Evolutionary conservation across 2,888 invertebrate species (phyloP).

Genomic region (Diogma glabrata): DNA sequence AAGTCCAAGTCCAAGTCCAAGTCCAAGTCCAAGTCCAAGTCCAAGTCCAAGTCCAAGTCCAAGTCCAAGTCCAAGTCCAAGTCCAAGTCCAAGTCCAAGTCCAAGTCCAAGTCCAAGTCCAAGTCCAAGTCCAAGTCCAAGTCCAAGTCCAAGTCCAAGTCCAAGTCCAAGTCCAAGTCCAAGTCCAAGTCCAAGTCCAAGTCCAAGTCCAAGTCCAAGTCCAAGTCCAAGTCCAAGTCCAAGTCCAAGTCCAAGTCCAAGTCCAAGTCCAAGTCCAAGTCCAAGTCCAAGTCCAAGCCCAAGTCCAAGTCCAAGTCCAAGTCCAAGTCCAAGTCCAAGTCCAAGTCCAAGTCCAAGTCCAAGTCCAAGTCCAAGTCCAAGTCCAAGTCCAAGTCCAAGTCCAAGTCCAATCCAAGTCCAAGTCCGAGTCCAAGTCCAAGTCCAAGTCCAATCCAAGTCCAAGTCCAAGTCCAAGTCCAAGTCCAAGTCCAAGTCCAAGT

Average conservation of each 20-base stretch:
- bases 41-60: too few relatives aligned
- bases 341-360: slow-evolving; percentile 6
- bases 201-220: slow-evolving; percentile 10
- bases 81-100: too few relatives aligned
- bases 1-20: too few relatives aligned
- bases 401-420: slow-evolving; percentile 4
- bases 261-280: slow-evolving; percentile 7
- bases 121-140: slow-evolving; percentile 9
- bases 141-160: slow-evolving; percentile 13
- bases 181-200: slow-evolving; percentile 9
- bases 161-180: slow-evolving; percentile 5
- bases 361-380: slow-evolving; percentile 9
- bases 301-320: slow-evolving; percentile 13
- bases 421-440: slow-evolving; percentile 4
- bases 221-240: slow-evolving; percentile 10
- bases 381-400: slow-evolving; percentile 11
- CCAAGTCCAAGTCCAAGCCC: slow-evolving; percentile 7
- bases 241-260: slow-evolving; percentile 10
- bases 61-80: too few relatives aligned
- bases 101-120: slow-evolving; percentile 4
- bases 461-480: slow-evolving; percentile 8
- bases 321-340: slow-evolving; percentile 9
- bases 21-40: too few relatives aligned
- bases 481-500: not conserved
- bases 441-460: slow-evolving; percentile 9